Conservation (phyloP, 2,888 invertebrate species). For the Anorthoa munda region DNA sequence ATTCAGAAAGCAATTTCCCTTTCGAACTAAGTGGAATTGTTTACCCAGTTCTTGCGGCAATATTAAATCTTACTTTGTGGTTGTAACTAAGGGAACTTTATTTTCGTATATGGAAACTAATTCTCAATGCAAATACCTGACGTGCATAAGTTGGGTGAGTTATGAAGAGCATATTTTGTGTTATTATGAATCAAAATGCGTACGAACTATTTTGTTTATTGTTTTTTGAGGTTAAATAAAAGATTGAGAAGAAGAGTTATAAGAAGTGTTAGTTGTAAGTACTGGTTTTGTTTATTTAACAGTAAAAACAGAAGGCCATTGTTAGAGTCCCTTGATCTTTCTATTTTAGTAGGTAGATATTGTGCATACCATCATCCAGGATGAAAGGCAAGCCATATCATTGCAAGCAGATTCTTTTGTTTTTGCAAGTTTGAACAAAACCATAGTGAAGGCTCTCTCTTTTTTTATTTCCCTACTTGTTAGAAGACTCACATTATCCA, state of each 20-base stretch:
- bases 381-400: no score
- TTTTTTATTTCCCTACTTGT: no score
- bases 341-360: no score
- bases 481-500: no score
- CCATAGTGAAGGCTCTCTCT: no score
- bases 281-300: no score
- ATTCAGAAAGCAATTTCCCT: slow-evolving; percentile 55
- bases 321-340: not conserved
- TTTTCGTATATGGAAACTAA: slow-evolving; percentile 60
- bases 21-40: slow-evolving; percentile 61
- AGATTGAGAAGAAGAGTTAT: not conserved
- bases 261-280: no score
- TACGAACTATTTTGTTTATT: not conserved
- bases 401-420: no score
- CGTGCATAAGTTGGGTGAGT: not conserved
- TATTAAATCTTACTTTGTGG: slow-evolving; percentile 69
- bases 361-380: no score
- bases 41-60: slow-evolving; percentile 59
- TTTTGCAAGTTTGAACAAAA: no score
- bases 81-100: slow-evolving; percentile 56
- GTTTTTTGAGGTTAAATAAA: not conserved
- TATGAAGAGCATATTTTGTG: not conserved
- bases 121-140: slow-evolving; percentile 41
- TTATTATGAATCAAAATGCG: not conserved
- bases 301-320: no score